Conservation (phyloP, 2,888 invertebrate species). For the Nomada flava region DNA sequence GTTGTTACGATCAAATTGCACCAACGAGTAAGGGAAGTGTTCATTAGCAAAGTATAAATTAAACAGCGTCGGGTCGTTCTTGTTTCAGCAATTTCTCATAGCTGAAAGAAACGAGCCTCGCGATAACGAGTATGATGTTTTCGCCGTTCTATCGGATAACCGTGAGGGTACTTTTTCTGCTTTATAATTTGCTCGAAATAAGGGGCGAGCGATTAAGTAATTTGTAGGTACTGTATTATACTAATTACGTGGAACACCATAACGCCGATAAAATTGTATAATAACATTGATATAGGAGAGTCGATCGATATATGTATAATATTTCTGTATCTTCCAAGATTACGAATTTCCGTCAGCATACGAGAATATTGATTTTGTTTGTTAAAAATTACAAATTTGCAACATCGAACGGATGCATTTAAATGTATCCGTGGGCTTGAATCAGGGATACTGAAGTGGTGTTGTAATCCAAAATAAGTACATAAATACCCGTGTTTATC, state of each 20-base stretch:
- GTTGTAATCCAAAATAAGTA: not conserved
- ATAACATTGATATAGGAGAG: no score
- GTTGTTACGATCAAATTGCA: not conserved
- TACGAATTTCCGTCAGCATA: not conserved
- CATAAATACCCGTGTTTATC: slow-evolving; percentile 6
- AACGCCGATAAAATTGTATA: no score
- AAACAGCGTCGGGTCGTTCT: not conserved
- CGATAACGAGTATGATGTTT: not conserved
- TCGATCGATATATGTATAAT: no score
- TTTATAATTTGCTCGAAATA: not conserved
- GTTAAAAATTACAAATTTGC: not conserved
- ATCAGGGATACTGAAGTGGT: not conserved
- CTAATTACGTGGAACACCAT: not conserved
- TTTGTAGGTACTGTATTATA: not conserved
- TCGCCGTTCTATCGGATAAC: not conserved
- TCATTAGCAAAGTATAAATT: not conserved
- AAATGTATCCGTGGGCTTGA: not conserved
- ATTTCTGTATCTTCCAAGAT: not conserved
- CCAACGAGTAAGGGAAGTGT: not conserved
- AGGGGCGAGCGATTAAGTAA: not conserved
- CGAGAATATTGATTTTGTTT: no score
- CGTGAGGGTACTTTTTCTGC: not conserved
- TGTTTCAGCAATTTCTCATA: not conserved
- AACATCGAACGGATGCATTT: no score
- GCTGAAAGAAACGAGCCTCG: not conserved